Percentiles rank a stretch among this genome's conserved stretches.
These are phyloP conservation scores for Diarsia rubi DNA, from an alignment of 2,888 invertebrate species.

Conservation along the genomic window DNA sequence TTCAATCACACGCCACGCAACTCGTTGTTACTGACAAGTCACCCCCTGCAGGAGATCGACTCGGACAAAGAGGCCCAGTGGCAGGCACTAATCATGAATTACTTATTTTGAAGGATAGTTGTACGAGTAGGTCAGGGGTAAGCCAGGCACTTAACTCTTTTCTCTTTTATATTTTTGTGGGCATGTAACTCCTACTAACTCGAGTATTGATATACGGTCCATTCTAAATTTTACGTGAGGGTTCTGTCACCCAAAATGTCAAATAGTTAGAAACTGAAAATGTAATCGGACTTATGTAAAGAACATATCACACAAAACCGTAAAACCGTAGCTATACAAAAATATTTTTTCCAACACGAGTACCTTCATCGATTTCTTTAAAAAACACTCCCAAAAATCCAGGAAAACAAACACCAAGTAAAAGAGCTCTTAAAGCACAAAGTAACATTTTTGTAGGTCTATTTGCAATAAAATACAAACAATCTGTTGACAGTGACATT, in stretches of 20 bases:
- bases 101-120: too few species aligned
- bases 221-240: not conserved
- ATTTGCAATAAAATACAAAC: slow-evolving; percentile 24
- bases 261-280: not conserved
- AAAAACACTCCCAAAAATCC: not conserved
- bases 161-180: too few species aligned
- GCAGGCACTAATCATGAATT: too few species aligned
- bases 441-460: slow-evolving; percentile 3
- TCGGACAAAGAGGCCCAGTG: too few species aligned
- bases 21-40: too few species aligned
- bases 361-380: not conserved
- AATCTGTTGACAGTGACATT: slow-evolving; percentile 49
- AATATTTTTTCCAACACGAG: not conserved
- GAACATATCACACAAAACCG: not conserved
- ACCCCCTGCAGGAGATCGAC: too few species aligned
- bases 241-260: not conserved
- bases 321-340: not conserved
- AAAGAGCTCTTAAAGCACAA: slow-evolving; percentile 4
- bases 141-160: too few species aligned
- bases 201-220: not conserved
- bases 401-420: not conserved
- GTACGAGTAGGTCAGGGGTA: too few species aligned
- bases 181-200: not conserved
- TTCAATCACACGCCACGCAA: too few species aligned
- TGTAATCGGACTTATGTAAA: not conserved